Evolutionary conservation across 2,113 vertebrate genomes (phyloP).

Genomic region (Etheostoma cragini): DNA sequence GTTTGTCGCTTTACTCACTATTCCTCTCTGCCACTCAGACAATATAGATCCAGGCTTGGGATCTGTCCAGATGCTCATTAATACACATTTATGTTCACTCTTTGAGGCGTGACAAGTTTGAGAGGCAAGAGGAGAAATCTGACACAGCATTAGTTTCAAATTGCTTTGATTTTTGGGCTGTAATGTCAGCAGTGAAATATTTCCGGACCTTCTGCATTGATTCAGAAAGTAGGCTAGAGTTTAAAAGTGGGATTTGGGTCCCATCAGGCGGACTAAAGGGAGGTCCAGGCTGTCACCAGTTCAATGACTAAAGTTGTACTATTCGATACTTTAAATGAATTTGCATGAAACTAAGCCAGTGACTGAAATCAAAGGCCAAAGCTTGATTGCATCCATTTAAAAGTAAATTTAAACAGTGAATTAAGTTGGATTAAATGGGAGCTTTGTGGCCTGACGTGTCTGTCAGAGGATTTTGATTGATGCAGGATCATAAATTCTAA

Average conservation of each 20-base stretch:
- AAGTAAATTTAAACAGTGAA: constrained; percentile 3
- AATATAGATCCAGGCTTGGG: neutral
- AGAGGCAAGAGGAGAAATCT: neutral
- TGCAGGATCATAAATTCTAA: neutral
- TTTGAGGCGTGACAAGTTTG: constrained; percentile 5
- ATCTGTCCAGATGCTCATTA: constrained; percentile 20
- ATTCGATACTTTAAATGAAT: neutral
- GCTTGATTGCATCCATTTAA: neutral
- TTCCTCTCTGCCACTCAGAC: neutral
- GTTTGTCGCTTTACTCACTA: neutral
- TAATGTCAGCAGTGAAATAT: neutral
- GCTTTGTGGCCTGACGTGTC: neutral
- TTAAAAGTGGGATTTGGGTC: neutral
- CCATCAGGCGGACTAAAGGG: neutral
- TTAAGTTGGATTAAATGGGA: constrained; percentile 6
- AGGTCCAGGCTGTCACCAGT: neutral
- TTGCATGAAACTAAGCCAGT: neutral
- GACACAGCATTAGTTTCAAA: neutral
- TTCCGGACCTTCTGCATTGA: constrained; percentile 13
- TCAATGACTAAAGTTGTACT: neutral
- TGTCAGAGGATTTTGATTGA: neutral
- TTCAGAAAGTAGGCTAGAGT: neutral
- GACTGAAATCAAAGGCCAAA: neutral
- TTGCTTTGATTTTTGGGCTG: neutral
- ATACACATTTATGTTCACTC: neutral